Conservation (phyloP, 2,888 invertebrate species). For the Stenodema calcarata region DNA sequence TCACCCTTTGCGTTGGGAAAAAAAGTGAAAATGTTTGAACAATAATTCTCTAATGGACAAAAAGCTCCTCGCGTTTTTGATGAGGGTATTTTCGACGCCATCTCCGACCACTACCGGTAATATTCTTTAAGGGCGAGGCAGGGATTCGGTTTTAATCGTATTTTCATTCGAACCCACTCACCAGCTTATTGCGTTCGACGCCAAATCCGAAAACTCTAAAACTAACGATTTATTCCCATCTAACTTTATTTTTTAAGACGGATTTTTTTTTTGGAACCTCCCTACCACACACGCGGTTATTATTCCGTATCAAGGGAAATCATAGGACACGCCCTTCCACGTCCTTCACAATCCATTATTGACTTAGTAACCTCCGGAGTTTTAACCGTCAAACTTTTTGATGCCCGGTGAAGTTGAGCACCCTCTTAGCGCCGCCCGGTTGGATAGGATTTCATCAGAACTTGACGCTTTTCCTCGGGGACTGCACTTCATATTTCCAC, state of each 20-base stretch:
- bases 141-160: too few relatives aligned
- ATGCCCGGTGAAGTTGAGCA: not conserved
- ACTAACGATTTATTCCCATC: not conserved
- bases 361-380: not conserved
- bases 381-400: constrained; percentile 12
- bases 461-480: not conserved
- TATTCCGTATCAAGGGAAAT: not conserved
- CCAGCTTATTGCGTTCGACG: not conserved
- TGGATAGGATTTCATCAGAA: not conserved
- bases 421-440: not conserved
- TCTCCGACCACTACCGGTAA: too few relatives aligned
- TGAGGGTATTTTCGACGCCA: too few relatives aligned
- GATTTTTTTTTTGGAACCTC: not conserved
- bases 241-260: too few relatives aligned
- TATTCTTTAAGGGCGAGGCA: too few relatives aligned
- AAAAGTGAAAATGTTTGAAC: too few relatives aligned
- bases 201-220: not conserved
- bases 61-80: too few relatives aligned
- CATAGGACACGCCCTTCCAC: not conserved
- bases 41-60: too few relatives aligned
- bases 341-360: not conserved
- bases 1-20: too few relatives aligned
- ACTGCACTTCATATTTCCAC: constrained; percentile 2
- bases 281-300: not conserved
- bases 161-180: not conserved